Percentiles rank a stretch among this genome's conserved stretches.
Evolutionary conservation across 2,888 invertebrate genomes (phyloP).

Genomic region (Microdon myrmicae): DNA sequence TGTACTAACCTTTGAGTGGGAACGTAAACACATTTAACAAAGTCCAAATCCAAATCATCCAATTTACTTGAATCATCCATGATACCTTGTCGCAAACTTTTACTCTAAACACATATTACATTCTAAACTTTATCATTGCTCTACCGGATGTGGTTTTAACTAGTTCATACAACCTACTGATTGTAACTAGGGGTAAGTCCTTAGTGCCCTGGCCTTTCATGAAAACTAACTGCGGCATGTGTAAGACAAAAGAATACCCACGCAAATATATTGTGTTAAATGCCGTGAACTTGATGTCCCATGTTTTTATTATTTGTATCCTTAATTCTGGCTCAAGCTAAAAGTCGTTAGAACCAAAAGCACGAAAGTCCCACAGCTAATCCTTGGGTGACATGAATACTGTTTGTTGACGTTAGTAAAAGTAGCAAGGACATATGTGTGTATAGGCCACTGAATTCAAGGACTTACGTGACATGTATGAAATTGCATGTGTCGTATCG

Average conservation of each 20-base stretch:
- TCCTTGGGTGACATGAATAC: slow-evolving; percentile 37
- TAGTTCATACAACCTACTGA: slow-evolving; percentile 28
- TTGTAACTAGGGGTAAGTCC: slow-evolving; percentile 30
- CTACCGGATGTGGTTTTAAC: slow-evolving; percentile 23
- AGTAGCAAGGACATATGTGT: slow-evolving; percentile 4
- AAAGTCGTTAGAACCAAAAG: slow-evolving; percentile 3
- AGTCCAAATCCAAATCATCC: slow-evolving; percentile 50
- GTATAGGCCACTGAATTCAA: slow-evolving; percentile 2
- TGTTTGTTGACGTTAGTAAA: slow-evolving; percentile 32
- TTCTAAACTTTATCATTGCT: slow-evolving; percentile 1
- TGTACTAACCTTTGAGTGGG: slow-evolving; percentile 31
- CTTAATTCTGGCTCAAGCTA: slow-evolving; percentile 3
- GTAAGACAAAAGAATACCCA: slow-evolving; percentile 24
- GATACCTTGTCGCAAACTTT: slow-evolving; percentile 23
- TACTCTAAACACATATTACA: slow-evolving; percentile 7
- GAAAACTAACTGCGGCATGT: slow-evolving; percentile 14
- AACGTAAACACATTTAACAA: slow-evolving; percentile 50
- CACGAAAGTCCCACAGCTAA: slow-evolving; percentile 30
- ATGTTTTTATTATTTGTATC: slow-evolving; percentile 30
- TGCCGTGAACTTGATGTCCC: slow-evolving; percentile 36
- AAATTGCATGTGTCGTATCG: slow-evolving; percentile 36
- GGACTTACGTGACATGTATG: slow-evolving; percentile 32
- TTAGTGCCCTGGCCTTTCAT: slow-evolving; percentile 24
- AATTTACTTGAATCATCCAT: no score
- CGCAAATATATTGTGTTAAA: slow-evolving; percentile 26